Percentiles rank a stretch among this genome's conserved stretches.
These are phyloP conservation scores for Formica aserva DNA, from an alignment of 2,888 invertebrate species.

Conservation along the genomic window DNA sequence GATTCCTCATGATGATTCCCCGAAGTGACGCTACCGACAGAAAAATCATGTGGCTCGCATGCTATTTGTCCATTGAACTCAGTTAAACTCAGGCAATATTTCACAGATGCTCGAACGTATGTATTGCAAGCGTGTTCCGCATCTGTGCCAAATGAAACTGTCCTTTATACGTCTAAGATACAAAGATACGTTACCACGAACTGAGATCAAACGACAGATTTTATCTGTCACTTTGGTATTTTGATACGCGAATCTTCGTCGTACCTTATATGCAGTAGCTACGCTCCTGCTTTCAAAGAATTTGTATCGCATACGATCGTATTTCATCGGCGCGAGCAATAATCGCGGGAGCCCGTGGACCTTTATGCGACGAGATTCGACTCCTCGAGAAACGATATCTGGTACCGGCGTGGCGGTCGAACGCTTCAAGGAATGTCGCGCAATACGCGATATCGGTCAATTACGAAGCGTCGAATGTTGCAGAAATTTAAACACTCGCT, in stretches of 20 bases:
- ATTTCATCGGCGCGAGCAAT: conserved; percentile 17
- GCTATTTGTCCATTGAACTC: conserved; percentile 42
- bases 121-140: conserved; percentile 4
- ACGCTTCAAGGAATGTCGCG: background rate
- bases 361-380: background rate
- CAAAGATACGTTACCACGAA: conserved; percentile 7
- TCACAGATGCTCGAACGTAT: conserved; percentile 1
- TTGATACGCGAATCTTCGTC: background rate
- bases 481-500: conserved; percentile 41
- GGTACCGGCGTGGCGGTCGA: conserved; percentile 1
- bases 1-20: background rate
- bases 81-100: conserved; percentile 24
- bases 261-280: background rate
- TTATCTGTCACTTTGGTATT: conserved; percentile 2
- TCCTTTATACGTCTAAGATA: background rate
- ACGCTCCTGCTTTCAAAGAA: background rate
- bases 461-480: conserved; percentile 29
- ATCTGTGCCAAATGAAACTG: conserved; percentile 1
- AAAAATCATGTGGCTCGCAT: conserved; percentile 14
- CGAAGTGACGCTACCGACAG: conserved; percentile 3
- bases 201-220: conserved; percentile 15
- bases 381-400: background rate
- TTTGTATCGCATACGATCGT: background rate
- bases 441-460: conserved; percentile 31
- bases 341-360: conserved; percentile 6